These are phyloP conservation scores for Aquatica leii DNA, from an alignment of 2,888 invertebrate genomes.

Conservation along the genomic window DNA sequence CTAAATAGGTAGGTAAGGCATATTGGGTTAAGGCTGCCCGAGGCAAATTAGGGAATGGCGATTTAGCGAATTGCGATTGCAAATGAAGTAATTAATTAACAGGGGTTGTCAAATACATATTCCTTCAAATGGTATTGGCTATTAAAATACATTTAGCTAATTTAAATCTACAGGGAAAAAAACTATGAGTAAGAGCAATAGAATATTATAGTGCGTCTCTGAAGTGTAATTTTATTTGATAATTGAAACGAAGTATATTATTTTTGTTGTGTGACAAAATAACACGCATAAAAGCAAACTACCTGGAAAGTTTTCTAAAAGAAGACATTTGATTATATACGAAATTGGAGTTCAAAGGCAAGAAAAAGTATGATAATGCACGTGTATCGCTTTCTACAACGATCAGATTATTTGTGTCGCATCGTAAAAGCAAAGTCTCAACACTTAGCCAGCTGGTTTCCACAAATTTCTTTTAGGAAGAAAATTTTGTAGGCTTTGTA, in stretches of 20 bases:
- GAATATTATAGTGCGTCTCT: too few relatives aligned
- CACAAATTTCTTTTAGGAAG: conserved; percentile 20
- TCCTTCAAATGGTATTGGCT: background rate
- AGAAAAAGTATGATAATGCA: conserved; percentile 24
- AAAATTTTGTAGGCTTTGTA: background rate
- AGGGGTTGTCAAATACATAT: conserved; percentile 35
- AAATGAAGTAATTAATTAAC: conserved; percentile 34
- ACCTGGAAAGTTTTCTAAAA: too few relatives aligned
- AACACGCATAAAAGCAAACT: too few relatives aligned
- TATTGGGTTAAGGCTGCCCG: conserved; percentile 28
- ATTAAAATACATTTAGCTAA: too few relatives aligned
- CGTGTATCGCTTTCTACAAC: conserved; percentile 18
- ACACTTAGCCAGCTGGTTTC: conserved; percentile 23
- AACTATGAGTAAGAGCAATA: too few relatives aligned
- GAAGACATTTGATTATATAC: background rate
- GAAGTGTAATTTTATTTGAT: too few relatives aligned
- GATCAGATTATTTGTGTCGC: conserved; percentile 38
- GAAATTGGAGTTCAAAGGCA: conserved; percentile 10
- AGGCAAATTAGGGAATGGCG: conserved; percentile 26
- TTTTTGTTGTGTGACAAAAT: too few relatives aligned
- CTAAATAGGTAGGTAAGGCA: conserved; percentile 1
- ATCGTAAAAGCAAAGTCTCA: conserved; percentile 33
- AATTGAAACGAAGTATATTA: too few relatives aligned
- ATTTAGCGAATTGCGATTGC: conserved; percentile 29
- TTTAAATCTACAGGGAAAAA: too few relatives aligned